Conservation (phyloP, 1,140 invertebrate species). For the Trichonephila inaurata region DNA sequence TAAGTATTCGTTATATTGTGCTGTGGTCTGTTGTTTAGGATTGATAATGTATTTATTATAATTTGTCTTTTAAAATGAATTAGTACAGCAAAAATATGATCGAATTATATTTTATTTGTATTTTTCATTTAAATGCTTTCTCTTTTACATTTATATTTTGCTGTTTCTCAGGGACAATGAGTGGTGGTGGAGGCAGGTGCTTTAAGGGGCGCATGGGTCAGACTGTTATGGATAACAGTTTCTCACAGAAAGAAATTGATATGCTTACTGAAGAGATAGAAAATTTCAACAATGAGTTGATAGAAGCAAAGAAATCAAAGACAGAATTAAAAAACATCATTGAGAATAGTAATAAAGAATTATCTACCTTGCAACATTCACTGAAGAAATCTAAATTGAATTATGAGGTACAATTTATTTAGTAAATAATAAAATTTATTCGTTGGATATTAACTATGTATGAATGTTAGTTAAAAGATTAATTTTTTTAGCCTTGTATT, state of each 20-base stretch:
- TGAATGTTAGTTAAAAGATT: background rate
- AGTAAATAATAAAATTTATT: background rate
- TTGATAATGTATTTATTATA: too few species aligned
- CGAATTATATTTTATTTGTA: too few species aligned
- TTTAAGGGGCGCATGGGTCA: conserved; percentile 89
- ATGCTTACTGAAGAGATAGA: conserved; percentile 82
- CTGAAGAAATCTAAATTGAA: conserved; percentile 22
- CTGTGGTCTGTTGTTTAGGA: too few species aligned
- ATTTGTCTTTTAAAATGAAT: too few species aligned
- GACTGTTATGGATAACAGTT: conserved; percentile 84
- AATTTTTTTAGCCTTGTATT: background rate
- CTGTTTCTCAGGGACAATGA: conserved; percentile 89
- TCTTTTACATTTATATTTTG: background rate
- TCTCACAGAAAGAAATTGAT: conserved; percentile 82
- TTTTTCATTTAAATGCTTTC: too few species aligned
- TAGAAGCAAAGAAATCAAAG: conserved; percentile 31
- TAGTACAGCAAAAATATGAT: too few species aligned
- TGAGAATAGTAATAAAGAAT: conserved; percentile 18
- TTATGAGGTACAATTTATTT: conserved; percentile 27
- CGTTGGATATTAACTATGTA: background rate
- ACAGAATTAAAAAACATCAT: background rate
- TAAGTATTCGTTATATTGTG: too few species aligned
- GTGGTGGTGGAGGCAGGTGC: conserved; percentile 90
- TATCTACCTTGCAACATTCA: conserved; percentile 32
- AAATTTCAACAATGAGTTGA: conserved; percentile 80